Conservation (phyloP, 1,140 invertebrate genomes). For the Harlomillsia oculata region DNA sequence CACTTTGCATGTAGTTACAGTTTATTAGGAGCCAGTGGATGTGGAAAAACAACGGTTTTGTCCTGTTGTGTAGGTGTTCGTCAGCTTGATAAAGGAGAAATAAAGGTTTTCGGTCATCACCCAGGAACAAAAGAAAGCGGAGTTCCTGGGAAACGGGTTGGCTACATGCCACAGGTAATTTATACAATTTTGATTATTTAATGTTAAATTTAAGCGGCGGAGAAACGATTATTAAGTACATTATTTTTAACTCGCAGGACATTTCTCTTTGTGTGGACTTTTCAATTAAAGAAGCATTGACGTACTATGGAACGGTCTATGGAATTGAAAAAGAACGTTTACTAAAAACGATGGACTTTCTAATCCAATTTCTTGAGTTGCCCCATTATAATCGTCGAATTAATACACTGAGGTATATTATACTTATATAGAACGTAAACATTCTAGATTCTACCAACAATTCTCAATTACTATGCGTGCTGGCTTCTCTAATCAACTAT, state of each 20-base stretch:
- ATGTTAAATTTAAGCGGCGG: background rate
- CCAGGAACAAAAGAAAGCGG: constrained; percentile 61
- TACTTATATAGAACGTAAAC: no score
- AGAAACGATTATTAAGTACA: background rate
- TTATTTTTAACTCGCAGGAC: constrained; percentile 34
- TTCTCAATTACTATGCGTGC: background rate
- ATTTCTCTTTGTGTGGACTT: constrained; percentile 26
- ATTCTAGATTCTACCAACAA: no score
- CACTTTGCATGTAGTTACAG: constrained; percentile 56
- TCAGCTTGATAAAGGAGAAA: constrained; percentile 67
- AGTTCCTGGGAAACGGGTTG: constrained; percentile 72
- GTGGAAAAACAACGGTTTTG: constrained; percentile 72
- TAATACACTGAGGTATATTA: constrained; percentile 12
- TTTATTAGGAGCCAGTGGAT: constrained; percentile 70
- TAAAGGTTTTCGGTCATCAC: constrained; percentile 71
- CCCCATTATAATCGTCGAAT: constrained; percentile 11
- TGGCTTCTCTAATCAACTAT: background rate
- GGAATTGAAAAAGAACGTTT: constrained; percentile 4
- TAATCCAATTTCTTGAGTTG: constrained; percentile 26
- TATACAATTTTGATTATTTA: background rate
- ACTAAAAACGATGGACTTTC: constrained; percentile 11
- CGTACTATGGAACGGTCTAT: constrained; percentile 22
- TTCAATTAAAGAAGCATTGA: constrained; percentile 21
- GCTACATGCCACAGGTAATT: constrained; percentile 49
- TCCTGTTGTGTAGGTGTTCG: constrained; percentile 74